Evolutionary conservation across 2,797 vertebrate species (phyloP).

Genomic region (Acridotheres tristis): DNA sequence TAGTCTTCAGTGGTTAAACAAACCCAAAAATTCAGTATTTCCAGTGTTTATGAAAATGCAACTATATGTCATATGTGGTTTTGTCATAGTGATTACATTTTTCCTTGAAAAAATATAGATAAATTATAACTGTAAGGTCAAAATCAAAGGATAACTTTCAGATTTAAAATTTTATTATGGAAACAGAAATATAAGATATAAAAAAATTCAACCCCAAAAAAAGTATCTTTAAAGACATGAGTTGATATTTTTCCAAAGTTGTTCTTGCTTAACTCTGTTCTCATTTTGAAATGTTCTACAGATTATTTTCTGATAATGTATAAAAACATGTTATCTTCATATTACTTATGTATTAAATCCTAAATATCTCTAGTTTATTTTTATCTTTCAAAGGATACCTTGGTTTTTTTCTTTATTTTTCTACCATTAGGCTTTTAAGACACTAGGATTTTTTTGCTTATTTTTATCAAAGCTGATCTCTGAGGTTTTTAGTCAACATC

Average conservation of each 20-base stretch:
- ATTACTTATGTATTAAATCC: background rate
- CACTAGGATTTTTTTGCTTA: background rate
- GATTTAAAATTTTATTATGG: background rate
- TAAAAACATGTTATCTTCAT: background rate
- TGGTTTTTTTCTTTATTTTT: background rate
- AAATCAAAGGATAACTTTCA: background rate
- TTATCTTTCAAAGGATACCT: background rate
- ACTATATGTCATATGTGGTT: background rate
- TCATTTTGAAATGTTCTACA: background rate
- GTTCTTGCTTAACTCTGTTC: background rate
- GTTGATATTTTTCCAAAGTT: background rate
- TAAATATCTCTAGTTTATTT: background rate
- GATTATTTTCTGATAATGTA: background rate
- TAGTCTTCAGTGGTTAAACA: background rate
- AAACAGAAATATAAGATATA: background rate
- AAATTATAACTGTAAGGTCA: background rate
- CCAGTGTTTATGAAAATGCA: background rate
- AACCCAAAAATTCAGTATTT: background rate
- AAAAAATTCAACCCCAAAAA: background rate
- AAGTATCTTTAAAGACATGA: background rate
- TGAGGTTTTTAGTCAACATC: background rate
- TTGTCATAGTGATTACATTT: background rate
- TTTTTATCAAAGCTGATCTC: background rate
- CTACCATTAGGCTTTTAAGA: background rate
- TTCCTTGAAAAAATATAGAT: background rate